Percentiles rank a stretch among this genome's conserved stretches.
Evolutionary conservation across 2,113 vertebrate species (phyloP).

Genomic region (Plecotus auritus): DNA sequence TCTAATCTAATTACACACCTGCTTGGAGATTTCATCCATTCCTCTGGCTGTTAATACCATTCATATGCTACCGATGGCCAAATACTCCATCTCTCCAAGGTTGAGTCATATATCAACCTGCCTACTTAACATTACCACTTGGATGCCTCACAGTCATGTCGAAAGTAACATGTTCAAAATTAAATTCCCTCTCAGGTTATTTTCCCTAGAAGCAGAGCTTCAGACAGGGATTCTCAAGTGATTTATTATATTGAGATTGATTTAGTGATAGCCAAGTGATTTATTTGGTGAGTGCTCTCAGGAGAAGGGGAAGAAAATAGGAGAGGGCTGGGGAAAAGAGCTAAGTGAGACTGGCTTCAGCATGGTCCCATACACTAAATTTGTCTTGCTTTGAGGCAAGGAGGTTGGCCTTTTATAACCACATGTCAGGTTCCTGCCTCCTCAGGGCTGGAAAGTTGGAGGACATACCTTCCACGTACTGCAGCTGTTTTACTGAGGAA

Average conservation of each 20-base stretch:
- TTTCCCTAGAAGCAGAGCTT: background rate
- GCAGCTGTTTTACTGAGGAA: background rate
- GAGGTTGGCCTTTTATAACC: background rate
- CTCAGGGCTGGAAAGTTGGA: background rate
- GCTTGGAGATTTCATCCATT: background rate
- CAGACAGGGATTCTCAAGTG: conserved; percentile 10
- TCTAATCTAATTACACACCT: background rate
- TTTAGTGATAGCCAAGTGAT: conserved; percentile 5
- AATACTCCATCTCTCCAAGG: background rate
- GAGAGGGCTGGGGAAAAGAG: background rate
- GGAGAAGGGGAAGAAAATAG: background rate
- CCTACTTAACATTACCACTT: background rate
- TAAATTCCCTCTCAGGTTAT: background rate
- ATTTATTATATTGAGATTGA: conserved; percentile 1
- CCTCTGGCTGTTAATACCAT: background rate
- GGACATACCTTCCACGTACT: background rate
- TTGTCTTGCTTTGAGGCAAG: background rate
- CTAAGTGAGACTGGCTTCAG: background rate
- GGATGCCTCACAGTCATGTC: background rate
- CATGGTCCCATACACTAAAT: background rate
- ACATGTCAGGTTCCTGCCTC: background rate
- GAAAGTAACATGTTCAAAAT: conserved; percentile 28
- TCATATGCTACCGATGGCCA: background rate
- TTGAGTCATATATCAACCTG: background rate
- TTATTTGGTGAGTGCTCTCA: background rate